Evolutionary conservation across 2,797 vertebrate genomes (phyloP).

Genomic region (Sphenodon punctatus): DNA sequence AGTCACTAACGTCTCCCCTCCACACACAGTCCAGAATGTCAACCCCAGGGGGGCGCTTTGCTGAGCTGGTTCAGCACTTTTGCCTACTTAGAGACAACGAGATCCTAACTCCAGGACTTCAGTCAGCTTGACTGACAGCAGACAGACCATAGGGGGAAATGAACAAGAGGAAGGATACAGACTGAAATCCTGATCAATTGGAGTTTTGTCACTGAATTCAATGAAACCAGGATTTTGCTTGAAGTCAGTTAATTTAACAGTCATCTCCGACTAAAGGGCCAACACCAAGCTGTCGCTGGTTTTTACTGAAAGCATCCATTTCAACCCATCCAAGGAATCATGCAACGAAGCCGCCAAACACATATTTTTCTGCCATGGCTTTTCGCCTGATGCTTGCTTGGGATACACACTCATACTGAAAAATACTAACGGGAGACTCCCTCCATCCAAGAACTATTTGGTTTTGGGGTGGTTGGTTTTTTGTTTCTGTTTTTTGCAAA

Average conservation of each 20-base stretch:
- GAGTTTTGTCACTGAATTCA: too few species aligned
- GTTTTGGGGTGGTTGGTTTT: too few species aligned
- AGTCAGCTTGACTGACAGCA: background rate
- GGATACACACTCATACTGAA: background rate
- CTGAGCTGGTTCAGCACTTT: background rate
- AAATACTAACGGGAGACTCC: too few species aligned
- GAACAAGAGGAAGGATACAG: background rate
- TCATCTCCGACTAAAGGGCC: background rate
- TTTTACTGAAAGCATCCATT: background rate
- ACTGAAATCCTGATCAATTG: background rate
- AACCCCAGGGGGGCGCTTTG: too few species aligned
- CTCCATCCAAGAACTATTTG: too few species aligned
- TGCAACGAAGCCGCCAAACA: background rate
- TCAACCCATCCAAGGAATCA: background rate
- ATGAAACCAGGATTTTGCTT: too few species aligned
- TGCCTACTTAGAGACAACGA: background rate
- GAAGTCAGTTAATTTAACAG: rapidly evolving
- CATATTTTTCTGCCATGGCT: background rate
- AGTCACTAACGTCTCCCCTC: background rate
- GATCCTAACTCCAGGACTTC: background rate
- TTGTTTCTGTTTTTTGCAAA: too few species aligned
- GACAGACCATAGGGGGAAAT: background rate
- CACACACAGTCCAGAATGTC: background rate
- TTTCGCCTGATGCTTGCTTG: background rate
- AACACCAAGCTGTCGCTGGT: rapidly evolving